Evolutionary conservation across 2,797 vertebrate species (phyloP).

Genomic region (Halcyon smyrnensis): DNA sequence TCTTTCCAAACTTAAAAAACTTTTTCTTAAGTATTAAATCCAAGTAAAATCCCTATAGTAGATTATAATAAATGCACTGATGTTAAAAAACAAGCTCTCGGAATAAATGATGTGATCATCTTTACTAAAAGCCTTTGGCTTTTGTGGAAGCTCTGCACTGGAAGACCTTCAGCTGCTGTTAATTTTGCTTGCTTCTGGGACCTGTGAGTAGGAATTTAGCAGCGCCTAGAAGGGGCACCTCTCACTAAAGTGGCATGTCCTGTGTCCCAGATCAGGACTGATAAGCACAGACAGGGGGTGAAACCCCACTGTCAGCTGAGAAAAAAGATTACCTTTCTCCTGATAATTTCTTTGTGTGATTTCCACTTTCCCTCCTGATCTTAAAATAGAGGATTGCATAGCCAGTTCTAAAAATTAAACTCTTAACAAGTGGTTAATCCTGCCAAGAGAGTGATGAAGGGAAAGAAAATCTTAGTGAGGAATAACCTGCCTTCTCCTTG

Average conservation of each 20-base stretch:
- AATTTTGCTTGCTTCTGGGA: not conserved
- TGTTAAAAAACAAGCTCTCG: not conserved
- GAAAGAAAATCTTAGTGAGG: not conserved
- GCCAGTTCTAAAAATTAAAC: not conserved
- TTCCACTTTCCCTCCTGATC: not conserved
- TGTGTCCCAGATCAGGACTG: not conserved
- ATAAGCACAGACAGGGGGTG: accelerated
- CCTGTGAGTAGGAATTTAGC: not conserved
- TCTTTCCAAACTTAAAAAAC: slow-evolving; percentile 33
- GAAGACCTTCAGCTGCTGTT: not conserved
- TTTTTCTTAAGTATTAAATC: slow-evolving; percentile 36
- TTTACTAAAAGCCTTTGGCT: not conserved
- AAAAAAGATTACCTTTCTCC: not conserved
- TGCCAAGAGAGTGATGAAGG: not conserved
- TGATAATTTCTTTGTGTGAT: not conserved
- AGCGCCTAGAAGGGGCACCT: not conserved
- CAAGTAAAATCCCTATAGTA: slow-evolving; percentile 8
- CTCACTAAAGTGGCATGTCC: not conserved
- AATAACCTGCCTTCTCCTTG: not conserved
- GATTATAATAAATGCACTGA: not conserved
- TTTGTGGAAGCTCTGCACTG: not conserved
- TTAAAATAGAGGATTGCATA: not conserved
- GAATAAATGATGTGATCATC: not conserved
- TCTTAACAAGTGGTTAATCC: not conserved
- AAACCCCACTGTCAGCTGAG: not conserved